phyloP scores from a whole-genome alignment of 2,113 vertebrate species.

The Barnardius zonarius region DNA sequence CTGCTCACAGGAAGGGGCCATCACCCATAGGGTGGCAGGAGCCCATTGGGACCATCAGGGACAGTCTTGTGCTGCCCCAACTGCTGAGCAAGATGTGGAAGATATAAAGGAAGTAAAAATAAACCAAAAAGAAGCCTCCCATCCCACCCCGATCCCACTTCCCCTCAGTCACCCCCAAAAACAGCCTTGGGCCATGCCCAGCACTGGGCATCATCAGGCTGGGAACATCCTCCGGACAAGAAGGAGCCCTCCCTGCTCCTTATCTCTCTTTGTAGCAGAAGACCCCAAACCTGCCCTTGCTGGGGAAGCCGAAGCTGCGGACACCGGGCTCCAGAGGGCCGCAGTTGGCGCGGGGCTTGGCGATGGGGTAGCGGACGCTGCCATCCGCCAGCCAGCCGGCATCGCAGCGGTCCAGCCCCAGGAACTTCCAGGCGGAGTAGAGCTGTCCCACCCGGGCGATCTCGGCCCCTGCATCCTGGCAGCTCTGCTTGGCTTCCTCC shows the following conservation, averaged over 20 bases:
- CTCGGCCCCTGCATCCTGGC: constrained; percentile 70
- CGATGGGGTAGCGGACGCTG: constrained; percentile 87
- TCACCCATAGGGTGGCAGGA: background rate
- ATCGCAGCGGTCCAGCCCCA: constrained; percentile 82
- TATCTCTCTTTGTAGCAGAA: constrained; percentile 83
- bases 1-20: background rate
- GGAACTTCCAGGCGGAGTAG: constrained; percentile 87
- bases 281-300: constrained; percentile 77
- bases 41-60: background rate
- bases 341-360: constrained; percentile 77
- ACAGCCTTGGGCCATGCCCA: constrained; percentile 29
- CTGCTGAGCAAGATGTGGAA: background rate
- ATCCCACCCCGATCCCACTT: background rate
- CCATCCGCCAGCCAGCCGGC: constrained; percentile 91
- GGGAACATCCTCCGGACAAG: background rate
- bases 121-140: constrained; percentile 1
- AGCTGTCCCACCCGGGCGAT: constrained; percentile 90
- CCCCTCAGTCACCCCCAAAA: background rate
- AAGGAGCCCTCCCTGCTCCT: background rate
- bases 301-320: constrained; percentile 84
- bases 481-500: constrained; percentile 81
- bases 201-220: background rate
- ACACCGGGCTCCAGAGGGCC: constrained; percentile 83
- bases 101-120: constrained; percentile 22
- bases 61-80: background rate